A percentile compares a stretch with the other conserved stretches of the same genome.
Evolutionary conservation across 2,797 vertebrate genomes (phyloP).

Genomic region (Falco biarmicus): DNA sequence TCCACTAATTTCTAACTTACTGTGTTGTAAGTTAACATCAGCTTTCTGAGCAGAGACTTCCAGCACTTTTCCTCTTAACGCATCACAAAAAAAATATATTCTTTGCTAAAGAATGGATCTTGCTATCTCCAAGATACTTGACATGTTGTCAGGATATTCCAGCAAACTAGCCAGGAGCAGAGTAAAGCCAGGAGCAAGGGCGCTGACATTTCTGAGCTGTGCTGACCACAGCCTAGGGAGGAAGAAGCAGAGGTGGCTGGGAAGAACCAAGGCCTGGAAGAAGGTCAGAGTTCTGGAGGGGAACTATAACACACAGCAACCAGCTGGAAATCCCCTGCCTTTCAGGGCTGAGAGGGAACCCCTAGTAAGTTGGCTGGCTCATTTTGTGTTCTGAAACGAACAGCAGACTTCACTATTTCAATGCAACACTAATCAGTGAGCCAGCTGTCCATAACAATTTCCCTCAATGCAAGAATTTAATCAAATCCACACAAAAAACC

Average conservation of each 20-base stretch:
- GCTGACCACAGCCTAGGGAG: background rate
- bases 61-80: background rate
- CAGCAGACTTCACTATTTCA: background rate
- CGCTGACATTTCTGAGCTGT: background rate
- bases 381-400: background rate
- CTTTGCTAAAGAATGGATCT: background rate
- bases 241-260: background rate
- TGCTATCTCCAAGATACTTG: background rate
- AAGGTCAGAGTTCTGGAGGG: background rate
- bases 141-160: background rate
- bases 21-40: background rate
- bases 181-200: background rate
- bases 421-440: background rate
- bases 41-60: background rate
- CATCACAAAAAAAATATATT: background rate
- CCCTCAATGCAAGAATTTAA: background rate
- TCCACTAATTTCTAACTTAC: background rate
- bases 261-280: background rate
- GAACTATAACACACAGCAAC: background rate
- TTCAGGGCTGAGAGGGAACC: background rate
- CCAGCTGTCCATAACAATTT: background rate
- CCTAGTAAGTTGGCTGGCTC: background rate
- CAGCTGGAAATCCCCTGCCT: conserved; percentile 15
- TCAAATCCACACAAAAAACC: background rate
- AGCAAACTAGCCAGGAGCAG: background rate